phyloP scores from a whole-genome alignment of 37 sponge, comb jelly and placozoan species.

The Aplysina aerophoba region DNA sequence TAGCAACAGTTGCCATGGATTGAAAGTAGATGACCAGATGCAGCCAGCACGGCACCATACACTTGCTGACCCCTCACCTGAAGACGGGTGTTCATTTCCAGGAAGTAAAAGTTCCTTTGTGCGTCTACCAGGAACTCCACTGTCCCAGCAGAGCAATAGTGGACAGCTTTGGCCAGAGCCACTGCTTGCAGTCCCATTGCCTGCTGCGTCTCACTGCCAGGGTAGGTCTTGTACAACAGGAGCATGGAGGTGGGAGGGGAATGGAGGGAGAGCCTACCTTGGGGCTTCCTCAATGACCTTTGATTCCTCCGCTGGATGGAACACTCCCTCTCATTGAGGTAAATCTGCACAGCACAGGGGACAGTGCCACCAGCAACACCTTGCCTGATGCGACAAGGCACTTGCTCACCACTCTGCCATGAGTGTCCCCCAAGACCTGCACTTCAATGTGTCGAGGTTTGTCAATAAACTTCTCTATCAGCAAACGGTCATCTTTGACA shows the following conservation, averaged over 20 bases:
- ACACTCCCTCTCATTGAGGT: slow-evolving; percentile 97
- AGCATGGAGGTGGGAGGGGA: too few relatives aligned
- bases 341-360: slow-evolving; percentile 51
- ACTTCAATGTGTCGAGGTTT: slow-evolving; percentile 96
- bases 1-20: slow-evolving; percentile 1
- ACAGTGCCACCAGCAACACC: too few relatives aligned
- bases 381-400: too few relatives aligned
- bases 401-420: slow-evolving; percentile 87
- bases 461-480: slow-evolving; percentile 95
- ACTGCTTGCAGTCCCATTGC: slow-evolving; percentile 96
- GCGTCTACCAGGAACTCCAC: slow-evolving; percentile 98
- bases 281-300: slow-evolving; percentile 99
- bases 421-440: slow-evolving; percentile 91
- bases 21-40: neutral
- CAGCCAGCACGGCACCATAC: neutral
- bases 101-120: slow-evolving; percentile 93
- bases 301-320: slow-evolving; percentile 98
- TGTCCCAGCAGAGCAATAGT: slow-evolving; percentile 93
- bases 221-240: neutral
- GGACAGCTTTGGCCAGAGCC: slow-evolving; percentile 84
- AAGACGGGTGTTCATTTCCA: slow-evolving; percentile 99
- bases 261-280: slow-evolving; percentile 28
- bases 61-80: slow-evolving; percentile 47
- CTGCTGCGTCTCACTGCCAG: slow-evolving; percentile 64
- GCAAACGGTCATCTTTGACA: slow-evolving; percentile 92